Percentiles rank a stretch among this genome's conserved stretches.
phyloP scores from a whole-genome alignment of 2,113 vertebrate genomes.

The Tragelaphus buxtoni region DNA sequence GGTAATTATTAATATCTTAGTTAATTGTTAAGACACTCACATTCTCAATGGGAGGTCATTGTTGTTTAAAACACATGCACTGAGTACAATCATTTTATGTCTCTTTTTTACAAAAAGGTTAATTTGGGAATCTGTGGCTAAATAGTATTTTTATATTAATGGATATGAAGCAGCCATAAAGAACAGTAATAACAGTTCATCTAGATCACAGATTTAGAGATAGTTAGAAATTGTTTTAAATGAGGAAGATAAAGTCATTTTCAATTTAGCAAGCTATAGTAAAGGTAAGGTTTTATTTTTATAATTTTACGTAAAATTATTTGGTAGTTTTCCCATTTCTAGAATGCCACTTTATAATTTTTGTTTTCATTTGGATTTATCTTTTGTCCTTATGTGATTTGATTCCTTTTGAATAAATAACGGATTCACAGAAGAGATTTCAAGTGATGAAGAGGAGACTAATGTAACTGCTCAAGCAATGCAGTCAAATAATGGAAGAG shows the following conservation, averaged over 20 bases:
- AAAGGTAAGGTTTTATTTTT: neutral
- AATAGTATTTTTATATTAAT: neutral
- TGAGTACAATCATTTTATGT: neutral
- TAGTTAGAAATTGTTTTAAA: neutral
- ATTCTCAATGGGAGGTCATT: neutral
- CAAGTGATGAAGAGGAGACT: slow-evolving; percentile 94
- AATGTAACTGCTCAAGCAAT: slow-evolving; percentile 80
- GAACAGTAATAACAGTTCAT: neutral
- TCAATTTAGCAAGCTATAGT: neutral
- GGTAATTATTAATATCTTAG: neutral
- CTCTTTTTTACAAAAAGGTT: neutral
- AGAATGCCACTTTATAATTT: neutral
- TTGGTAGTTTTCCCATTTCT: neutral
- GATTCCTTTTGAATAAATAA: neutral
- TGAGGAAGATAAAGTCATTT: neutral
- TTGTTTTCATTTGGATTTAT: neutral
- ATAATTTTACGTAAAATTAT: neutral
- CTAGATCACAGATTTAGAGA: neutral
- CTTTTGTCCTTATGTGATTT: neutral
- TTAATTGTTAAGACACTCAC: neutral
- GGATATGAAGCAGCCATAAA: neutral
- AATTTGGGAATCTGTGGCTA: neutral
- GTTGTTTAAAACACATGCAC: neutral
- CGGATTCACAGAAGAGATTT: slow-evolving; percentile 90
- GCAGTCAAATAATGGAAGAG: slow-evolving; percentile 83